Evolutionary conservation across 2,888 invertebrate species (phyloP).

Genomic region (Microplitis deprimator): DNA sequence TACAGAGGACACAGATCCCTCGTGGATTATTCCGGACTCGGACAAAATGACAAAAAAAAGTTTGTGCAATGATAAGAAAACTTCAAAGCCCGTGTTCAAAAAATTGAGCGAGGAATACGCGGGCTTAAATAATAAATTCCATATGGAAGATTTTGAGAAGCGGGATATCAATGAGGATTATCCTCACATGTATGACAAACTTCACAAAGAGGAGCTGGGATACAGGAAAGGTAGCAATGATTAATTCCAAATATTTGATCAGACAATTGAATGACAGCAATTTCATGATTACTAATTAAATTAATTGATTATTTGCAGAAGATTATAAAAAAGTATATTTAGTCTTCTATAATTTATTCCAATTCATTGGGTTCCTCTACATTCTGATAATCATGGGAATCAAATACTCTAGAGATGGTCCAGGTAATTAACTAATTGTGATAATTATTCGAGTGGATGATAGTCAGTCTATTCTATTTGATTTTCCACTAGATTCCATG

Average conservation of each 20-base stretch:
- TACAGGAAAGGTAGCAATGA: conserved; percentile 79
- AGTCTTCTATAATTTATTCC: conserved; percentile 89
- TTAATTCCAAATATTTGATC: conserved; percentile 2
- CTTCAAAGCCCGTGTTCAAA: conserved; percentile 42
- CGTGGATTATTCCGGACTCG: conserved; percentile 95
- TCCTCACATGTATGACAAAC: conserved; percentile 81
- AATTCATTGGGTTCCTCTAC: conserved; percentile 89
- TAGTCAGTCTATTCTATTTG: not conserved
- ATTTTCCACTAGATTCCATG: conserved; percentile 74
- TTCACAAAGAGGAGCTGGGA: conserved; percentile 84
- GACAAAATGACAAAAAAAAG: conserved; percentile 91
- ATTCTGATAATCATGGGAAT: conserved; percentile 81
- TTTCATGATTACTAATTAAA: conserved; percentile 2
- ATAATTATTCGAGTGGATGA: not conserved
- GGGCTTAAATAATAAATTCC: conserved; percentile 21
- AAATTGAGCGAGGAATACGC: conserved; percentile 62
- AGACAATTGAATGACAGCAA: not conserved
- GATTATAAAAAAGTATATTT: conserved; percentile 88
- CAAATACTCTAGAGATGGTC: conserved; percentile 83
- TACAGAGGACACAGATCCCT: conserved; percentile 86
- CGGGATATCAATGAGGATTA: conserved; percentile 85
- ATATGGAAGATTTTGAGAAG: conserved; percentile 63
- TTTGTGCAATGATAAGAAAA: conserved; percentile 77
- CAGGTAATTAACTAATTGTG: conserved; percentile 70
- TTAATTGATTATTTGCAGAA: conserved; percentile 74